Evolutionary conservation across 1,140 invertebrate genomes (phyloP), one percentile per base, ranked within the genome.

Genomic region (Drosophila bocqueti): DNA sequence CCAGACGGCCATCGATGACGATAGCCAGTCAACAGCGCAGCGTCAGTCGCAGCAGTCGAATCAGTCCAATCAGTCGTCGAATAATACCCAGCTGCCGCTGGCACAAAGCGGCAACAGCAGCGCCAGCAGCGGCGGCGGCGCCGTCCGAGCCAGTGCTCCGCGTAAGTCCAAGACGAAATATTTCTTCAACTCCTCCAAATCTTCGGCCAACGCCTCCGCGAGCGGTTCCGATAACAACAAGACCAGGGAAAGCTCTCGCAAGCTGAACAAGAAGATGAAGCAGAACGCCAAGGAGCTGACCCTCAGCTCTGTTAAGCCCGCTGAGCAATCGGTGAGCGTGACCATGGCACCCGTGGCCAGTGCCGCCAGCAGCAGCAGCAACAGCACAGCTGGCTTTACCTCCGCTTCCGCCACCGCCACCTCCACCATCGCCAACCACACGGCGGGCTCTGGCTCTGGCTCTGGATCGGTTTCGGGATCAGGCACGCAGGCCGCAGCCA

Each of bases 221-320:
- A 91, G 87, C 24, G 84, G 91, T 6, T 90, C 87, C 1, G 91
- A 92, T 49, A 92, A 91, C 55, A 83, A 89, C 50, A 89, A 90
- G 43, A 57, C 74, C 47, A 76, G 80, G 66, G 86, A 90, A 38
- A 92, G 60, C 40, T 79, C 59, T 9, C 89, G 81, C 10, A 91
- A 87, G 52, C 83, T 76, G 21, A 91, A 89, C 54, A 89, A 84
- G 52, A 91, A 91, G 79, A 90, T 91, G 79, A 92, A 91, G 60
- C 72, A 83, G 29, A 91, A 92, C 79, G 91, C 85, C 49, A 92
- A 92, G 64, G 91, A 92, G 80, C 71, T 92, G 55, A 92, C 77
- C 1, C 73, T 91, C 60, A 92, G 83, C 54, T 92, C 91, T 7
- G 81, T 91, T 18, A 92, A 92, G 58, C 83, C 83, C 11, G 64